Percentiles rank a stretch among this genome's conserved stretches.
phyloP scores from a whole-genome alignment of 2,113 vertebrate species.

The Brachyistius frenatus region DNA sequence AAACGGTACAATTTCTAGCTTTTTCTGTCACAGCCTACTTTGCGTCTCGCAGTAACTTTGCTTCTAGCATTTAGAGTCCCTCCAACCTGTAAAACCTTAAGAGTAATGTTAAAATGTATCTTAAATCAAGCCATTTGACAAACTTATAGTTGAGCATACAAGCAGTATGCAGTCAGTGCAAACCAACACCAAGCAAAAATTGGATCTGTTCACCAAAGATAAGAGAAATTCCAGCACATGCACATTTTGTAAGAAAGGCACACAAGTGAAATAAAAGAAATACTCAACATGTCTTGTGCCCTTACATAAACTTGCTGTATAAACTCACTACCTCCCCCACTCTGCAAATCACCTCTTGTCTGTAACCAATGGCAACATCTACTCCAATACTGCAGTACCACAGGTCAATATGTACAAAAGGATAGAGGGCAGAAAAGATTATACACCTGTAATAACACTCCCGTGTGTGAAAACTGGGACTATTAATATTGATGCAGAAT shows the following conservation, averaged over 20 bases:
- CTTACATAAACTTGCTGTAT: conserved; percentile 64
- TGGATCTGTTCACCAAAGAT: background rate
- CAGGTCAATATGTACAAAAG: conserved; percentile 49
- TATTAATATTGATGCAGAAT: conserved; percentile 36
- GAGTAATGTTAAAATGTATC: too few species aligned
- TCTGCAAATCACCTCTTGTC: conserved; percentile 48
- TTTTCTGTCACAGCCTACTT: conserved; percentile 30
- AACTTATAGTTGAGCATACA: too few species aligned
- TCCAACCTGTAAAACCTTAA: too few species aligned
- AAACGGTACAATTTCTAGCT: conserved; percentile 23
- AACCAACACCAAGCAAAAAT: background rate
- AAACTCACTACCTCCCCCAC: conserved; percentile 65
- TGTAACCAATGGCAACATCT: conserved; percentile 79
- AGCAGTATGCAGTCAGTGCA: too few species aligned
- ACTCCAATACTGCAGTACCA: conserved; percentile 57
- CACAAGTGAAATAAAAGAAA: conserved; percentile 9
- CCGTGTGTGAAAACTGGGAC: background rate
- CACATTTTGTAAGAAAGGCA: conserved; percentile 3
- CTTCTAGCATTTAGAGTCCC: background rate
- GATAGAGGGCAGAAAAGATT: conserved; percentile 7
- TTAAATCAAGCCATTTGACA: too few species aligned
- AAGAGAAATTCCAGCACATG: conserved; percentile 13
- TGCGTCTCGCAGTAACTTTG: conserved; percentile 12
- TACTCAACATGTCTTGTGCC: conserved; percentile 33
- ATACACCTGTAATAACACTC: conserved; percentile 32